Conservation (phyloP, 2,113 vertebrate genomes). For the Gallinago jamesoni region DNA sequence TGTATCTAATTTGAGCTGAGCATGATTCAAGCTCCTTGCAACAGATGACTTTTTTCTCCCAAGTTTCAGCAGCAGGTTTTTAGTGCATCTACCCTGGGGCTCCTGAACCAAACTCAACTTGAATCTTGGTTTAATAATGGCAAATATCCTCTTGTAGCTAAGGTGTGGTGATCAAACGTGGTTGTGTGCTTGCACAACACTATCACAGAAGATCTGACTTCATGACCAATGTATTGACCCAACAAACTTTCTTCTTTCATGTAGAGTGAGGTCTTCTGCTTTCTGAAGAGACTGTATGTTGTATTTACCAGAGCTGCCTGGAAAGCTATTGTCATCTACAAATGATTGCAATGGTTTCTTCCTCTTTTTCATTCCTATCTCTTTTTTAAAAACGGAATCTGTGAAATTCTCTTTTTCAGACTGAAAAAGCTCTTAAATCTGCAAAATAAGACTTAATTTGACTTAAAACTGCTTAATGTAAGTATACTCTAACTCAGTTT, state of each 20-base stretch:
- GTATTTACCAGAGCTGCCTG: background rate
- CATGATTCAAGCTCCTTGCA: background rate
- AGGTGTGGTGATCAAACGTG: background rate
- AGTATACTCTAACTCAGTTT: background rate
- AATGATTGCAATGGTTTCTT: background rate
- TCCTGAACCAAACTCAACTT: background rate
- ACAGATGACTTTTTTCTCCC: background rate
- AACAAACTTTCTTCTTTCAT: background rate
- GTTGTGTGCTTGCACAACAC: background rate
- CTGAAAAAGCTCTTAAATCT: background rate
- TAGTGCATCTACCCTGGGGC: background rate
- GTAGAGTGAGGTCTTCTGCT: background rate
- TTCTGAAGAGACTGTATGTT: background rate
- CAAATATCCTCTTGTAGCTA: background rate
- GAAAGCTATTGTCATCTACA: background rate
- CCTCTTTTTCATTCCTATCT: background rate
- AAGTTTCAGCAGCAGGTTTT: background rate
- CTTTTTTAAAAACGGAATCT: background rate
- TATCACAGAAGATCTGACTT: background rate
- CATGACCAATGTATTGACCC: background rate
- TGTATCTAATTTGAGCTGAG: background rate
- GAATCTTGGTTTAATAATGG: background rate
- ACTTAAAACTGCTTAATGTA: background rate
- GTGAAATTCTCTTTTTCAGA: background rate
- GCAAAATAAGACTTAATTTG: background rate